Percentiles rank a stretch among this genome's conserved stretches.
phyloP scores from a whole-genome alignment of 1,140 invertebrate species.

The Meteorus sp. region DNA sequence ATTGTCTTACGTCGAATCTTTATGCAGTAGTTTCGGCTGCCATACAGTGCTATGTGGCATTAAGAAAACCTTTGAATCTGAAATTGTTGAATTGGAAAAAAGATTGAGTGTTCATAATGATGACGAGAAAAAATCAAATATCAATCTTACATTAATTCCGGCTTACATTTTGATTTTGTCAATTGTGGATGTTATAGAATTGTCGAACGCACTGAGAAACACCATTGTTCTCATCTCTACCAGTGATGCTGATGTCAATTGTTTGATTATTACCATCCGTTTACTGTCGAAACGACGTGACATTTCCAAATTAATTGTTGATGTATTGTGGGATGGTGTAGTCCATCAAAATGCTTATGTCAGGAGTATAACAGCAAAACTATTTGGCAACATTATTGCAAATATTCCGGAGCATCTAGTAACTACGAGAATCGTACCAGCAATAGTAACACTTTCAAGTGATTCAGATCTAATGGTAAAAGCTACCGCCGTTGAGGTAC shows the following conservation, averaged over 20 bases:
- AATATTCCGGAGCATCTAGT: slow-evolving; percentile 63
- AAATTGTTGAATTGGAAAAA: slow-evolving; percentile 43
- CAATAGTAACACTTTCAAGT: slow-evolving; percentile 71
- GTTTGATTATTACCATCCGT: slow-evolving; percentile 61
- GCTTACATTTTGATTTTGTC: slow-evolving; percentile 49
- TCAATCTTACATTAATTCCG: slow-evolving; percentile 43
- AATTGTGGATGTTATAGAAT: slow-evolving; percentile 42
- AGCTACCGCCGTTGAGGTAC: slow-evolving; percentile 66
- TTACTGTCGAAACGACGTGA: slow-evolving; percentile 58
- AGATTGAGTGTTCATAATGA: slow-evolving; percentile 35
- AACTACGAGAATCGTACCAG: slow-evolving; percentile 66
- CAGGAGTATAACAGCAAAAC: slow-evolving; percentile 61
- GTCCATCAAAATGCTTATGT: slow-evolving; percentile 67
- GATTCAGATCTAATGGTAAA: slow-evolving; percentile 69
- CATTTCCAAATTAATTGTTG: slow-evolving; percentile 65
- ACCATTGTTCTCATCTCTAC: slow-evolving; percentile 48
- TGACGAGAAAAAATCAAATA: slow-evolving; percentile 31
- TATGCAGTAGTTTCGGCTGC: slow-evolving; percentile 48
- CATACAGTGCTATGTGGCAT: slow-evolving; percentile 45
- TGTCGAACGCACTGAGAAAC: slow-evolving; percentile 47
- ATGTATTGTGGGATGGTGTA: slow-evolving; percentile 72
- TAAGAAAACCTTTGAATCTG: slow-evolving; percentile 39
- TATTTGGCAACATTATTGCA: slow-evolving; percentile 65
- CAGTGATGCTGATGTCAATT: slow-evolving; percentile 56
- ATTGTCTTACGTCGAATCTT: slow-evolving; percentile 45